A percentile compares a stretch with the other conserved stretches of the same genome.
Conservation (phyloP, 1,140 invertebrate species). For the Harlomillsia oculata region DNA sequence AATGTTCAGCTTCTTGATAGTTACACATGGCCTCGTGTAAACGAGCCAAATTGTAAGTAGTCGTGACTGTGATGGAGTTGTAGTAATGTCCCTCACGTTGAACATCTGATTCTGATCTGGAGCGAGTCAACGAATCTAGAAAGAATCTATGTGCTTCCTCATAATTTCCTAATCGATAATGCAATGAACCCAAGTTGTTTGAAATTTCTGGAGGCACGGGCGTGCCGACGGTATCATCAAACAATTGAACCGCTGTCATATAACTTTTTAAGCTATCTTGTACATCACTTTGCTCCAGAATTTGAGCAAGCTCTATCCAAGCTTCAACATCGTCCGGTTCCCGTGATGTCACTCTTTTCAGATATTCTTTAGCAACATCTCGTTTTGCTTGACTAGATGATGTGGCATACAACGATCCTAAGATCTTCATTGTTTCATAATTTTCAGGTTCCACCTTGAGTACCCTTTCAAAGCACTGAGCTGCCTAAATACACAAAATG, state of each 20-base stretch:
- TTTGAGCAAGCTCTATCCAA: slow-evolving; percentile 98
- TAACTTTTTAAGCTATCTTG: slow-evolving; percentile 80
- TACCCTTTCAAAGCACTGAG: slow-evolving; percentile 97
- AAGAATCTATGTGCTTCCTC: slow-evolving; percentile 75
- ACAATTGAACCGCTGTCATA: slow-evolving; percentile 80
- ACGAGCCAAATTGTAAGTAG: slow-evolving; percentile 90
- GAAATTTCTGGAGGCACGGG: slow-evolving; percentile 96
- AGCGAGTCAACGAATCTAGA: slow-evolving; percentile 72
- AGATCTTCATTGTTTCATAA: slow-evolving; percentile 99
- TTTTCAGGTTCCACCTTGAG: slow-evolving; percentile 94
- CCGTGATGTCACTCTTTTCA: slow-evolving; percentile 89
- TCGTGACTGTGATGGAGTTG: slow-evolving; percentile 91
- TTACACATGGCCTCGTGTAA: slow-evolving; percentile 85
- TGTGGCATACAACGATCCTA: slow-evolving; percentile 92
- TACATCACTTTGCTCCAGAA: slow-evolving; percentile 89
- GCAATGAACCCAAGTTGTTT: slow-evolving; percentile 92
- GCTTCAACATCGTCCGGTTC: slow-evolving; percentile 98
- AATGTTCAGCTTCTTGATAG: slow-evolving; percentile 90
- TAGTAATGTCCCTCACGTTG: slow-evolving; percentile 80
- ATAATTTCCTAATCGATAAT: slow-evolving; percentile 75
- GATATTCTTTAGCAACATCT: slow-evolving; percentile 80
- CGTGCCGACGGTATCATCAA: slow-evolving; percentile 84
- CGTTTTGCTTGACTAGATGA: slow-evolving; percentile 79
- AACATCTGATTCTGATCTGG: slow-evolving; percentile 66
- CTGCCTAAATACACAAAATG: slow-evolving; percentile 56